Conservation (phyloP, 2,797 vertebrate species). For the Esox lucius region DNA sequence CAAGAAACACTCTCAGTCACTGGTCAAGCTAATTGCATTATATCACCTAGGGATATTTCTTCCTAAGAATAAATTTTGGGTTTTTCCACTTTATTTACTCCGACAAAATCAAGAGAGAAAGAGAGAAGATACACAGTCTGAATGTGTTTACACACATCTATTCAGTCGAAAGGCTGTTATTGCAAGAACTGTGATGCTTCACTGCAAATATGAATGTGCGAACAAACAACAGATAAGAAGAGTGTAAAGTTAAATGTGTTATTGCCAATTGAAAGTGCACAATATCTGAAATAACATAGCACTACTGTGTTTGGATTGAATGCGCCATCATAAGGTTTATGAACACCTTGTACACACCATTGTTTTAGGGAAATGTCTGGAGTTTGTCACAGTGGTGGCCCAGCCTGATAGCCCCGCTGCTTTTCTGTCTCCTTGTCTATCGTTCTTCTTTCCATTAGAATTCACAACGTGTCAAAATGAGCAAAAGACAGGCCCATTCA, state of each 20-base stretch:
- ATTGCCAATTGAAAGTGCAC: neutral
- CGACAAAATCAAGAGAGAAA: constrained; percentile 27
- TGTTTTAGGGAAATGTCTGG: neutral
- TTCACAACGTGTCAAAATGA: constrained; percentile 5
- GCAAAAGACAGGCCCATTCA: neutral
- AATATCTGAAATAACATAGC: neutral
- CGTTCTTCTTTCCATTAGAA: neutral
- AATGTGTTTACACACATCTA: constrained; percentile 35
- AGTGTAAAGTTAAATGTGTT: neutral
- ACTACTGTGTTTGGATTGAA: neutral
- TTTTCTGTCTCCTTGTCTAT: neutral
- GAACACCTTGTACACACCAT: neutral
- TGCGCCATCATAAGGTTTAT: neutral
- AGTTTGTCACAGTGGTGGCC: neutral
- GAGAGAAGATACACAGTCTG: constrained; percentile 33
- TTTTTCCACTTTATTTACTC: constrained; percentile 64
- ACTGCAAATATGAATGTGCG: neutral
- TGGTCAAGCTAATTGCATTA: constrained; percentile 68
- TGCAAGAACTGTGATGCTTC: neutral
- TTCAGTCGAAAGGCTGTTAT: constrained; percentile 29
- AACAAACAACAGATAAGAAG: neutral
- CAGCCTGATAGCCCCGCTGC: neutral
- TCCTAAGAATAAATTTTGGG: constrained; percentile 38
- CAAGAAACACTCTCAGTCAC: constrained; percentile 50
- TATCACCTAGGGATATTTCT: constrained; percentile 45